Evolutionary conservation across 2,113 vertebrate genomes (phyloP).

Genomic region (Myanophis thanlyinensis): DNA sequence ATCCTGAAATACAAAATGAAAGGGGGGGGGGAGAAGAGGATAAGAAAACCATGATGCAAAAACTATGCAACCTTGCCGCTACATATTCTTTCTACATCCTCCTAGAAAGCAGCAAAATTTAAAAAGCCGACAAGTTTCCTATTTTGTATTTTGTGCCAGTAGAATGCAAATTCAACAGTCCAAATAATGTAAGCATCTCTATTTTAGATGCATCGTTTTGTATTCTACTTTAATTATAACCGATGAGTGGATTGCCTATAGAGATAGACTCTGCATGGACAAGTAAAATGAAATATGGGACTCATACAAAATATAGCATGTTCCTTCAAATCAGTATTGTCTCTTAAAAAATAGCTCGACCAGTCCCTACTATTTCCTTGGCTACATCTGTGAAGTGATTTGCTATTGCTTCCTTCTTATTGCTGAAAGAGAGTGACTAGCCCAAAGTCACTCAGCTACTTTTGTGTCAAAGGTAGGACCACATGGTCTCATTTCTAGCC

Average conservation of each 20-base stretch:
- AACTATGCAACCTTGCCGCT: neutral
- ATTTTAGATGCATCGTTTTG: neutral
- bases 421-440: neutral
- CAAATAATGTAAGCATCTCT: neutral
- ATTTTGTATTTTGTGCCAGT: too few species aligned
- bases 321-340: neutral
- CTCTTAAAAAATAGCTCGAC: neutral
- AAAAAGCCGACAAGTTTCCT: neutral
- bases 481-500: neutral
- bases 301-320: neutral
- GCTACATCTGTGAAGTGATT: neutral
- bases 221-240: neutral
- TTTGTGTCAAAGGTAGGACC: neutral
- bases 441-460: neutral
- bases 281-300: neutral
- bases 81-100: neutral
- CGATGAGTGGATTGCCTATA: neutral
- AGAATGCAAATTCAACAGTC: neutral
- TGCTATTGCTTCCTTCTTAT: neutral
- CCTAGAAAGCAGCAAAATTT: neutral
- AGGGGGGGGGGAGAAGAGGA: neutral
- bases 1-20: slow-evolving; percentile 53
- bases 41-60: neutral
- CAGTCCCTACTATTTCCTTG: neutral
- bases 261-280: neutral